Percentiles rank a stretch among this genome's conserved stretches.
Conservation (phyloP, 2,888 invertebrate species). For the Tachina lurida region DNA sequence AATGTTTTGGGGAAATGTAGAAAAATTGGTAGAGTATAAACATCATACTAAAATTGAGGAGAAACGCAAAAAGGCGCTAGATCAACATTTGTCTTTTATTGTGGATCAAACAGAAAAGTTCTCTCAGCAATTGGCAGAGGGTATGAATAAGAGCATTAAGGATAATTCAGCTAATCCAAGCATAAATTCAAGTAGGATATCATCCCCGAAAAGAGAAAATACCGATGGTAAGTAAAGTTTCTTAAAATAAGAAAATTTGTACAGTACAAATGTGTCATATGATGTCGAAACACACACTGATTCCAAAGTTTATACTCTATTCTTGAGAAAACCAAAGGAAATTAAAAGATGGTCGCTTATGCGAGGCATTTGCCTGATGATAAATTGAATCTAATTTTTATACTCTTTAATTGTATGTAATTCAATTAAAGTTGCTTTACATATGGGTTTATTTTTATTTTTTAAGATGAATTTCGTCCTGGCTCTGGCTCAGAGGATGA, state of each 20-base stretch:
- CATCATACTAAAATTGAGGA: conserved; percentile 96
- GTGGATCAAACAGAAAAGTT: conserved; percentile 99
- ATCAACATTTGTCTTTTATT: conserved; percentile 98
- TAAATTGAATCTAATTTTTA: neutral
- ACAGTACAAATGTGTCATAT: conserved; percentile 66
- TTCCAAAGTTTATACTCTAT: conserved; percentile 79
- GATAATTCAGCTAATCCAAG: conserved; percentile 80
- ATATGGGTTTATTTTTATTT: neutral
- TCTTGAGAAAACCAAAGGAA: conserved; percentile 76
- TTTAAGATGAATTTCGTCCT: conserved; percentile 92
- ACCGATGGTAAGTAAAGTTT: conserved; percentile 84
- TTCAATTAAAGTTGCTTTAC: neutral
- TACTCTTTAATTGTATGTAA: neutral
- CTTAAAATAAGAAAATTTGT: neutral
- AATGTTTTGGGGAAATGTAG: conserved; percentile 97
- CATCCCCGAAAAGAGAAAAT: conserved; percentile 81
- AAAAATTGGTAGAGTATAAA: conserved; percentile 98
- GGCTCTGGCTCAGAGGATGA: conserved; percentile 91
- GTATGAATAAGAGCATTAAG: conserved; percentile 86
- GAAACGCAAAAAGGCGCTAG: conserved; percentile 96
- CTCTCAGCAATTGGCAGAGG: conserved; percentile 94
- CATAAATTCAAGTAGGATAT: conserved; percentile 83
- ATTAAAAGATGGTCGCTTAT: conserved; percentile 80
- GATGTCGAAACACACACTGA: conserved; percentile 80
- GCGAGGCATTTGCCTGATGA: conserved; percentile 83